These are phyloP conservation scores for Mycalesis mineus DNA, from an alignment of 2,888 invertebrate species.

Conservation along the genomic window DNA sequence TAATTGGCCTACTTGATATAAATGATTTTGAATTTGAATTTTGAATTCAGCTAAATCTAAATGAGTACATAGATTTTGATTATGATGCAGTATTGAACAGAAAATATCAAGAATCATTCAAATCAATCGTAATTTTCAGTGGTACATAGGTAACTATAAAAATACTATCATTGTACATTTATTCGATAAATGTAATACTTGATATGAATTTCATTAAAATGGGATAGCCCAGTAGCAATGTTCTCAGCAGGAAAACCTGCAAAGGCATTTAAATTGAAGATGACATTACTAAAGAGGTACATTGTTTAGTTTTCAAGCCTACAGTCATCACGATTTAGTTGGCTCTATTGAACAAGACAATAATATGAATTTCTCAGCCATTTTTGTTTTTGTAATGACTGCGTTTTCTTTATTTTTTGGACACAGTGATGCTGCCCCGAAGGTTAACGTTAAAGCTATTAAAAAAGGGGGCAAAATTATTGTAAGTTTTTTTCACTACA, in stretches of 20 bases:
- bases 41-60: no score
- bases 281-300: neutral
- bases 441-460: constrained; percentile 34
- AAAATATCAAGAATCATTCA: no score
- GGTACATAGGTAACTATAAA: no score
- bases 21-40: no score
- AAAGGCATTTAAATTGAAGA: constrained; percentile 5
- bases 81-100: no score
- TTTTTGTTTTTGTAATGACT: constrained; percentile 36
- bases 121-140: no score
- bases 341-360: neutral
- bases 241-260: constrained; percentile 6
- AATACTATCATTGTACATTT: no score
- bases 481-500: constrained; percentile 17
- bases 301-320: constrained; percentile 1
- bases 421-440: constrained; percentile 35
- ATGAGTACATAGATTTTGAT: no score
- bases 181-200: no score
- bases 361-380: constrained; percentile 40
- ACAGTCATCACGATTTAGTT: neutral
- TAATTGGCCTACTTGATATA: no score
- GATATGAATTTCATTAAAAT: neutral
- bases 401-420: constrained; percentile 35
- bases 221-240: neutral
- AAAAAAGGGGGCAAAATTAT: constrained; percentile 37